Evolutionary conservation across 2,113 vertebrate genomes (phyloP).

Genomic region (Eulemur macaco): DNA sequence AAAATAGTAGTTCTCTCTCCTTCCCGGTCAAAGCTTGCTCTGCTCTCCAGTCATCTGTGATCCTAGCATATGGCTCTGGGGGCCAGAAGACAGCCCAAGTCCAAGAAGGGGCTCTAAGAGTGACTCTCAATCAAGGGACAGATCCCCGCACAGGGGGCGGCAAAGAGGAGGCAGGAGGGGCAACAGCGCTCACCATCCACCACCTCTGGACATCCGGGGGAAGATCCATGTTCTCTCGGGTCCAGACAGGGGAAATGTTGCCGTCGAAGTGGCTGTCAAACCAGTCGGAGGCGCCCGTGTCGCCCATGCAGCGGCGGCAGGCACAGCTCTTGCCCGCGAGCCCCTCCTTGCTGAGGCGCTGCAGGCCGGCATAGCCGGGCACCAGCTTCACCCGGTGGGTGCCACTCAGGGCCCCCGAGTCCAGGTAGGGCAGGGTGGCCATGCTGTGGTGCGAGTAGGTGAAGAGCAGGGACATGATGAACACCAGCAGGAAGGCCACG

Average conservation of each 20-base stretch:
- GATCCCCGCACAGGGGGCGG: not conserved
- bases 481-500: constrained; percentile 90
- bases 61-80: not conserved
- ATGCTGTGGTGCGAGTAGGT: constrained; percentile 94
- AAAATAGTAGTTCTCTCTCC: not conserved
- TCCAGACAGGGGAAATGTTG: constrained; percentile 94
- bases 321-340: constrained; percentile 87
- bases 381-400: constrained; percentile 93
- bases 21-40: not conserved
- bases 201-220: constrained; percentile 95
- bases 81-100: not conserved
- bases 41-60: not conserved
- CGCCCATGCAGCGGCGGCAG: constrained; percentile 90
- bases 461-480: constrained; percentile 96
- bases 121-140: not conserved
- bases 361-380: constrained; percentile 90
- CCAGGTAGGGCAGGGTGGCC: constrained; percentile 89
- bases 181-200: constrained; percentile 94
- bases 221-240: constrained; percentile 93
- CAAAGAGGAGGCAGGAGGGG: not conserved
- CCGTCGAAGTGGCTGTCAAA: constrained; percentile 94
- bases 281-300: constrained; percentile 89
- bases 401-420: constrained; percentile 88
- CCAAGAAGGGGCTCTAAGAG: not conserved
- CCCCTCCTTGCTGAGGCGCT: constrained; percentile 83